Percentiles rank a stretch among this genome's conserved stretches.
Evolutionary conservation across 2,888 invertebrate species (phyloP).

Genomic region (Pseudolycoriella hygida): DNA sequence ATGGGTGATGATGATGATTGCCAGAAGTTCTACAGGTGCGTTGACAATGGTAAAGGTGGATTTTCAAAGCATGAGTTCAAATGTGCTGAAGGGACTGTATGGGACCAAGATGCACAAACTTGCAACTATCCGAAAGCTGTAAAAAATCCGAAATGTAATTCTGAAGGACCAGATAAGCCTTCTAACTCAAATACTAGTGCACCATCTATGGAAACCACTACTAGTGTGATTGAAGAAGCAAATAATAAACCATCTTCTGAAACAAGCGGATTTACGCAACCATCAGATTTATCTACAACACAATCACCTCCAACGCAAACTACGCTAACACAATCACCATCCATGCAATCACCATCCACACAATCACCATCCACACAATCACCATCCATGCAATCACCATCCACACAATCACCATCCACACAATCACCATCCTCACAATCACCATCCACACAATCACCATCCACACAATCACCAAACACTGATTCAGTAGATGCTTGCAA

Average conservation of each 20-base stretch:
- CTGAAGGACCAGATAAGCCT: too few relatives aligned
- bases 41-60: conserved; percentile 38
- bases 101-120: conserved; percentile 32
- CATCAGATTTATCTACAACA: background rate
- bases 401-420: conserved; percentile 2
- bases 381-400: background rate
- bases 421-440: conserved; percentile 1
- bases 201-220: background rate
- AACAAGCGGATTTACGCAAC: too few relatives aligned
- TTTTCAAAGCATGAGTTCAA: conserved; percentile 41
- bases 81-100: conserved; percentile 46
- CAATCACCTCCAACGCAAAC: conserved; percentile 4
- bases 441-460: conserved; percentile 3
- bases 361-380: conserved; percentile 2
- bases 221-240: background rate
- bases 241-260: background rate
- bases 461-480: conserved; percentile 3
- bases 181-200: background rate
- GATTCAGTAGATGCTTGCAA: conserved; percentile 16
- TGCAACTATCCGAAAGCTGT: conserved; percentile 26
- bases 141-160: conserved; percentile 15
- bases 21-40: conserved; percentile 49
- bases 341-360: conserved; percentile 5
- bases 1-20: conserved; percentile 33
- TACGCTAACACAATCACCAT: background rate